Evolutionary conservation across 2,888 invertebrate genomes (phyloP).

Genomic region (Megamerina dolium): DNA sequence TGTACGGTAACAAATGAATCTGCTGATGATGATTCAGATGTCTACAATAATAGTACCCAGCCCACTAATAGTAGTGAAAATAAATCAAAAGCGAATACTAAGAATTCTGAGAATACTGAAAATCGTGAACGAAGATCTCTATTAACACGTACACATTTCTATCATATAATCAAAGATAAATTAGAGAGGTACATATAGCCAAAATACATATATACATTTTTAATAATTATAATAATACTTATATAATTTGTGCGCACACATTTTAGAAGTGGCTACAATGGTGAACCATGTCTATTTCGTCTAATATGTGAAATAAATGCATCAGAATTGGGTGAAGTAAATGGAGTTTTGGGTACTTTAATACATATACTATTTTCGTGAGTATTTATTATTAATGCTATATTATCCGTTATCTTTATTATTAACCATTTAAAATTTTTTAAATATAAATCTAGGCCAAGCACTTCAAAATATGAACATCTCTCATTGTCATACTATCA

Average conservation of each 20-base stretch:
- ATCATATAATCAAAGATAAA: slow-evolving; percentile 38
- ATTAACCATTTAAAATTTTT: neutral
- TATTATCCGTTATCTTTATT: neutral
- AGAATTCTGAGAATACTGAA: slow-evolving; percentile 5
- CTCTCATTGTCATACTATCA: slow-evolving; percentile 37
- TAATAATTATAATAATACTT: neutral
- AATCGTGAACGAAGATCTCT: slow-evolving; percentile 23
- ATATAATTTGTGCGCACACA: neutral
- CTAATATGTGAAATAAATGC: slow-evolving; percentile 61
- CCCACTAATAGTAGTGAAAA: no score
- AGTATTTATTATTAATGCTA: slow-evolving; percentile 48
- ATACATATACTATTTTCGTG: slow-evolving; percentile 64
- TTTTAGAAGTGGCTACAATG: slow-evolving; percentile 51
- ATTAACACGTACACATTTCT: slow-evolving; percentile 35
- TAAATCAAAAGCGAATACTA: slow-evolving; percentile 9
- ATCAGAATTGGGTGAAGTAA: slow-evolving; percentile 42
- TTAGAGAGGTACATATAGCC: slow-evolving; percentile 33
- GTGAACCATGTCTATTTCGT: slow-evolving; percentile 58
- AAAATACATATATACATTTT: neutral
- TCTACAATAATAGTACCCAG: neutral
- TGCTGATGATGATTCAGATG: neutral
- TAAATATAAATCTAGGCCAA: slow-evolving; percentile 39
- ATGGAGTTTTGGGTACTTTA: slow-evolving; percentile 62
- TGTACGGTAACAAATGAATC: slow-evolving; percentile 12
- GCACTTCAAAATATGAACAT: slow-evolving; percentile 36